Conservation (phyloP, 2,113 vertebrate genomes). For the Xiphias gladius region DNA sequence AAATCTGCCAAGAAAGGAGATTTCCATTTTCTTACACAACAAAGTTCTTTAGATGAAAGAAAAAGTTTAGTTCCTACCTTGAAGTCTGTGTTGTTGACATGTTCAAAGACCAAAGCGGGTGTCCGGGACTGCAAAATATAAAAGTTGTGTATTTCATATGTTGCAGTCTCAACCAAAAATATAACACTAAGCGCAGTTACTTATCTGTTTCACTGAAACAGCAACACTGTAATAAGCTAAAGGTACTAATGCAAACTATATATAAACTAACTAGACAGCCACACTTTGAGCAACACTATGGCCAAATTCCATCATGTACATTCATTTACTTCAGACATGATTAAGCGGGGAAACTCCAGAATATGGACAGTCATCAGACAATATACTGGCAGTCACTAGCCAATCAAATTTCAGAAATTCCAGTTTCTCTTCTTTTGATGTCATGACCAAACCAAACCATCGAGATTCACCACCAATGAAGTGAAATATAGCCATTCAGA, state of each 20-base stretch:
- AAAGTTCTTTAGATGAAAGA: neutral
- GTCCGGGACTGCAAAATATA: constrained; percentile 85
- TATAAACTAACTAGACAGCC: constrained; percentile 5
- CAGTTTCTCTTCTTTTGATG: neutral
- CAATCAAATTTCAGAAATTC: neutral
- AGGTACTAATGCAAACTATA: constrained; percentile 5
- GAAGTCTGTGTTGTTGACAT: constrained; percentile 89
- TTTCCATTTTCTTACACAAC: neutral
- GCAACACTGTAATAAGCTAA: neutral
- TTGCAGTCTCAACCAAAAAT: neutral
- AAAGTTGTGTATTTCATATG: neutral
- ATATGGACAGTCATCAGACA: neutral
- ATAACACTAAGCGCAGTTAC: neutral
- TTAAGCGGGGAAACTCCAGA: neutral
- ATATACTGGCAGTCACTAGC: neutral
- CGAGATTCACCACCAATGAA: neutral
- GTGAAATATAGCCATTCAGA: neutral
- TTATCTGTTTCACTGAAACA: neutral
- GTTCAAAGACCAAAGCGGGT: constrained; percentile 88
- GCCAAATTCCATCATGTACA: neutral
- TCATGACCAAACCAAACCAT: neutral
- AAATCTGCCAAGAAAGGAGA: constrained; percentile 62
- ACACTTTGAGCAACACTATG: constrained; percentile 31
- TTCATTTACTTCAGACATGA: neutral
- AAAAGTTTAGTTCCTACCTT: constrained; percentile 76